Evolutionary conservation across 2,888 invertebrate species (phyloP).

Genomic region (Anthrax anthrax): DNA sequence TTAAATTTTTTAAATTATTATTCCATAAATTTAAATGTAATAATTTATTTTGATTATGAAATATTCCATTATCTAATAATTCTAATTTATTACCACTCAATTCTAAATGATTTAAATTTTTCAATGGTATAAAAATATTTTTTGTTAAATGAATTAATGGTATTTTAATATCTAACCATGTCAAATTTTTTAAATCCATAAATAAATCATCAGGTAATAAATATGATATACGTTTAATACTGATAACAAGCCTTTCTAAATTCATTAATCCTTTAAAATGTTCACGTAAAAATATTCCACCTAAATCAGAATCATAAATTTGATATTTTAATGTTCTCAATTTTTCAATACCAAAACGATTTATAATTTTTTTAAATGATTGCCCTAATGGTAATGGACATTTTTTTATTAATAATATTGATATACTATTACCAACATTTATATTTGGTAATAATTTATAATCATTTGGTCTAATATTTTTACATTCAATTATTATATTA

Average conservation of each 20-base stretch:
- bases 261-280: slow-evolving; percentile 44
- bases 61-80: slow-evolving; percentile 44
- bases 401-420: slow-evolving; percentile 25
- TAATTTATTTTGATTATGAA: slow-evolving; percentile 45
- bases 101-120: slow-evolving; percentile 45
- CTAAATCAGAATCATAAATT: slow-evolving; percentile 36
- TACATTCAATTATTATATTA: slow-evolving; percentile 29
- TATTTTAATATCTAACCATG: slow-evolving; percentile 46
- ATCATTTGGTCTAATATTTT: slow-evolving; percentile 21
- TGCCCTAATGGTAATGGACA: slow-evolving; percentile 32
- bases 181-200: slow-evolving; percentile 43
- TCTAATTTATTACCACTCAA: slow-evolving; percentile 51
- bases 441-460: slow-evolving; percentile 25
- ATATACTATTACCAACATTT: slow-evolving; percentile 23
- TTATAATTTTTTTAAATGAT: slow-evolving; percentile 31
- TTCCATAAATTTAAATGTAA: slow-evolving; percentile 51
- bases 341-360: slow-evolving; percentile 25
- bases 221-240: slow-evolving; percentile 45
- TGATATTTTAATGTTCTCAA: slow-evolving; percentile 39
- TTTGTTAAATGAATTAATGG: slow-evolving; percentile 44
- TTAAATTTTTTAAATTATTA: slow-evolving; percentile 50
- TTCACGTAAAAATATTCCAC: slow-evolving; percentile 38
- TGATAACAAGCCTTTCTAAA: slow-evolving; percentile 41
- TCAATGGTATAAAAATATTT: slow-evolving; percentile 41
- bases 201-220: slow-evolving; percentile 48